Evolutionary conservation across 2,888 invertebrate genomes (phyloP).

Genomic region (Coremacera marginata): DNA sequence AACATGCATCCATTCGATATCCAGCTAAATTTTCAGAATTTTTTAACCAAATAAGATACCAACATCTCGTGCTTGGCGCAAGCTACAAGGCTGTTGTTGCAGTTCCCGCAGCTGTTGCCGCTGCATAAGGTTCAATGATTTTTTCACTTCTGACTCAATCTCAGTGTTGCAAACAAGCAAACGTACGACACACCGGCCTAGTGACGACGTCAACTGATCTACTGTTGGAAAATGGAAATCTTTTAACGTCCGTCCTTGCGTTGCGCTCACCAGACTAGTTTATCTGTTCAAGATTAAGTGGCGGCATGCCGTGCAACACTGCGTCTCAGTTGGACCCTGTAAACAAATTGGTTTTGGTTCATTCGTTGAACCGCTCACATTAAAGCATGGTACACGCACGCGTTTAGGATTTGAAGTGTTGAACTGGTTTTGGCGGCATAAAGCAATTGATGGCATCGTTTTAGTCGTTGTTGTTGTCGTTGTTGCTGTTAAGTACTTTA

Average conservation of each 20-base stretch:
- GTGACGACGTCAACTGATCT: constrained; percentile 7
- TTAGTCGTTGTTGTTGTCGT: not conserved
- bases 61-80: not conserved
- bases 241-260: not conserved
- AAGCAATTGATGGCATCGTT: not conserved
- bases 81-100: constrained; percentile 16
- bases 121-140: not conserved
- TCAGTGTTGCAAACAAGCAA: not conserved
- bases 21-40: too few species aligned
- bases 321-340: not conserved
- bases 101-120: not conserved
- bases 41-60: too few species aligned
- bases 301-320: not conserved
- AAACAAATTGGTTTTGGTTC: constrained; percentile 5
- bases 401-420: not conserved
- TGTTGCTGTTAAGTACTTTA: not conserved
- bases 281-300: not conserved
- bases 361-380: not conserved
- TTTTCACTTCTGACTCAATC: not conserved
- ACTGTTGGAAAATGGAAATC: constrained; percentile 4
- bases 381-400: not conserved
- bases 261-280: not conserved
- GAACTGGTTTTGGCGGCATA: not conserved
- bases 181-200: constrained; percentile 12
- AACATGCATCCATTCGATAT: too few species aligned